Evolutionary conservation across 2,113 vertebrate species (phyloP).

Genomic region (Paedocypris sp.): DNA sequence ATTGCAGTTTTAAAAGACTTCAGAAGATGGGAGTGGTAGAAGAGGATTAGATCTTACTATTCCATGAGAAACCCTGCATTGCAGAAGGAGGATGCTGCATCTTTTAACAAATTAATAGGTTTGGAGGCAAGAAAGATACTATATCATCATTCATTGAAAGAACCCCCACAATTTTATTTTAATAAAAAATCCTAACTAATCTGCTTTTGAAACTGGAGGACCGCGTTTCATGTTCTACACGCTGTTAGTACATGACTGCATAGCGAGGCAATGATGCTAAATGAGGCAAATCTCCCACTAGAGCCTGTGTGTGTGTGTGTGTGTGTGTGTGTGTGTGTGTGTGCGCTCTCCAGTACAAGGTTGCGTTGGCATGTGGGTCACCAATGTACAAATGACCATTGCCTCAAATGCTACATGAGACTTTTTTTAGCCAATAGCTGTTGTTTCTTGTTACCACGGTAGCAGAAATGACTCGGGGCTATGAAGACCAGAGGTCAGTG

Average conservation of each 20-base stretch:
- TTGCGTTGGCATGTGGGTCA: too few species aligned
- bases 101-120: too few species aligned
- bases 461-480: slow-evolving; percentile 13
- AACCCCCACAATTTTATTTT: too few species aligned
- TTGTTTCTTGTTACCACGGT: slow-evolving; percentile 30
- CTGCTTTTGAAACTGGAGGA: not conserved
- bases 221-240: too few species aligned
- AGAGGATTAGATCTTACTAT: slow-evolving; percentile 15
- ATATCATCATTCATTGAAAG: too few species aligned
- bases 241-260: not conserved
- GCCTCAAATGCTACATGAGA: slow-evolving; percentile 5
- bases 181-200: too few species aligned
- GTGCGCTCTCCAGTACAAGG: too few species aligned
- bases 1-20: not conserved
- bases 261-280: not conserved
- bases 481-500: slow-evolving; percentile 29
- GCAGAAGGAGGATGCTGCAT: slow-evolving; percentile 22
- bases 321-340: too few species aligned
- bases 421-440: not conserved
- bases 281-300: slow-evolving; percentile 2
- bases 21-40: not conserved
- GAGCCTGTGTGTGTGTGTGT: too few species aligned
- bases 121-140: too few species aligned
- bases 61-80: not conserved
- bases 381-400: not conserved